A percentile compares a stretch with the other conserved stretches of the same genome.
Evolutionary conservation across 1,140 invertebrate genomes (phyloP).

Genomic region (Colletes latitarsis): DNA sequence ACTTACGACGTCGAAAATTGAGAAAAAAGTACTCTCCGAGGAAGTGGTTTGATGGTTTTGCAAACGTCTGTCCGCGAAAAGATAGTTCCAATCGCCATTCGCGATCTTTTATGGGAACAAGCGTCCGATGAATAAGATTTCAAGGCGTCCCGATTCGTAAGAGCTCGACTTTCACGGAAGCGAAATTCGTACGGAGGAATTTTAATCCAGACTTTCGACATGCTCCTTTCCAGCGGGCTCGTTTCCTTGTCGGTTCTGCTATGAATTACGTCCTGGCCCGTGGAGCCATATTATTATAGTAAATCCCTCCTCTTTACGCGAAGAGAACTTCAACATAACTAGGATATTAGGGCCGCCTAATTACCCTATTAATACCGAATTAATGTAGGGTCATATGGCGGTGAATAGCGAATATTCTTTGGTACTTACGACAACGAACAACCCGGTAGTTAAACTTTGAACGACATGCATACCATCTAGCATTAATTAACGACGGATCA

Average conservation of each 20-base stretch:
- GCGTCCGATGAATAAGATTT: too few species aligned
- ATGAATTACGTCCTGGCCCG: background rate
- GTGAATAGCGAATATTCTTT: slow-evolving; percentile 40
- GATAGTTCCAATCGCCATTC: too few species aligned
- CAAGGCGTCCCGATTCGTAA: too few species aligned
- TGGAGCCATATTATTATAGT: slow-evolving; percentile 25
- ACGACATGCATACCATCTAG: background rate
- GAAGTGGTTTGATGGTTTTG: too few species aligned
- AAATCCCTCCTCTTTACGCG: slow-evolving; percentile 16
- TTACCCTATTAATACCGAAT: slow-evolving; percentile 59
- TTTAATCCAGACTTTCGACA: too few species aligned
- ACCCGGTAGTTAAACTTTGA: slow-evolving; percentile 1
- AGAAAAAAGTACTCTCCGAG: too few species aligned
- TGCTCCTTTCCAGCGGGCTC: background rate
- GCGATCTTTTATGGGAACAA: too few species aligned
- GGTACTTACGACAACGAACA: slow-evolving; percentile 9
- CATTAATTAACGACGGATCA: background rate
- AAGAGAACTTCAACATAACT: slow-evolving; percentile 45
- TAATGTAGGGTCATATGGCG: slow-evolving; percentile 31
- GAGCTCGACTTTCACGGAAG: too few species aligned
- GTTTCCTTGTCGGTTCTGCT: background rate
- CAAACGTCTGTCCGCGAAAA: too few species aligned
- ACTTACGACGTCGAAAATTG: too few species aligned
- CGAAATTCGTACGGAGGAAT: too few species aligned
- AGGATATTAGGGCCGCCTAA: slow-evolving; percentile 52